These are phyloP conservation scores for Astur gentilis DNA, from an alignment of 2,113 vertebrate genomes.

Conservation along the genomic window DNA sequence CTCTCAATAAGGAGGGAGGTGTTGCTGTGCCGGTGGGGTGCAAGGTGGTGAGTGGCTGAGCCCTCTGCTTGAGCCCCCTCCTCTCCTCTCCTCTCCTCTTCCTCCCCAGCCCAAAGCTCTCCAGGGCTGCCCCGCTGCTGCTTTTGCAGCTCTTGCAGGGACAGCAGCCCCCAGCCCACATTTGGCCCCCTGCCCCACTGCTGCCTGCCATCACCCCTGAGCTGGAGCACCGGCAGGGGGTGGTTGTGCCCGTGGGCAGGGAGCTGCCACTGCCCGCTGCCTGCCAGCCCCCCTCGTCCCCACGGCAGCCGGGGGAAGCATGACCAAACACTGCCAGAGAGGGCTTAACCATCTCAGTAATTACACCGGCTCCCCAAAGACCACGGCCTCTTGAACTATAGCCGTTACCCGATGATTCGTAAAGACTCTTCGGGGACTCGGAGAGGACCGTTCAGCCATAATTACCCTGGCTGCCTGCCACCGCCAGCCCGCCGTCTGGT, in stretches of 20 bases:
- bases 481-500: neutral
- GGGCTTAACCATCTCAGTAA: neutral
- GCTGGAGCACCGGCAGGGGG: fast-evolving
- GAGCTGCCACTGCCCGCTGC: neutral
- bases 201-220: neutral
- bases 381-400: neutral
- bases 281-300: neutral
- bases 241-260: neutral
- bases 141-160: neutral
- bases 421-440: neutral
- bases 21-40: neutral
- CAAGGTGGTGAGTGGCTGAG: neutral
- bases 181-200: too few species aligned
- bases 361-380: neutral
- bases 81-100: neutral
- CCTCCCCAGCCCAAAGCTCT: neutral
- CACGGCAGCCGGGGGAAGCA: too few species aligned
- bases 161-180: neutral
- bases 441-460: neutral
- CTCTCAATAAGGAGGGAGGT: neutral
- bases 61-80: fast-evolving
- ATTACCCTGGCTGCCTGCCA: slow-evolving; percentile 50
- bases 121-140: neutral
- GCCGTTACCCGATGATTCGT: neutral
- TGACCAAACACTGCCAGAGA: neutral